Evolutionary conservation across 92 coral and sea anemone genomes (phyloP).

Genomic region (Paragorgia papillata): DNA sequence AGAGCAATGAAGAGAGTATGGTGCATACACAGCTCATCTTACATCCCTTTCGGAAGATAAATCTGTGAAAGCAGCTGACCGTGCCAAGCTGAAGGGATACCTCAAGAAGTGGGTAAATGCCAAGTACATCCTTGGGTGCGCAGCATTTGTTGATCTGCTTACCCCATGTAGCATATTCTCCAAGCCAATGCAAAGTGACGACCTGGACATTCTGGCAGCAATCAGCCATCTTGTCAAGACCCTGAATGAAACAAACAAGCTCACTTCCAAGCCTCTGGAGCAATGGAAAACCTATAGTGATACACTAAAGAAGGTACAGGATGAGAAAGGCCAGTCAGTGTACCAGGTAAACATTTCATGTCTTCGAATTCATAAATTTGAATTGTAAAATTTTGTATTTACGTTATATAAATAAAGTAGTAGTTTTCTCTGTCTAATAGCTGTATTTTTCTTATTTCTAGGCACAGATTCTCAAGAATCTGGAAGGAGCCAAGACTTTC

Average conservation of each 20-base stretch:
- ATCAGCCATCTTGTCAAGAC: constrained; percentile 26
- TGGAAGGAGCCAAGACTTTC: constrained; percentile 41
- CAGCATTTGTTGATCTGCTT: constrained; percentile 51
- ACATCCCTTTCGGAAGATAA: constrained; percentile 62
- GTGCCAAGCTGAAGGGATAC: constrained; percentile 68
- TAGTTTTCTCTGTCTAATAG: neutral
- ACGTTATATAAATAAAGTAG: too few species aligned
- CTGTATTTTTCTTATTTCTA: constrained; percentile 25
- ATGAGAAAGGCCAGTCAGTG: constrained; percentile 51
- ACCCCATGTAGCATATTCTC: constrained; percentile 30
- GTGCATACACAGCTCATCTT: constrained; percentile 66
- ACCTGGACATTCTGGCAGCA: constrained; percentile 28
- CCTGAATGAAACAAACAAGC: constrained; percentile 37
- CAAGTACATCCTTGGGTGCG: constrained; percentile 38
- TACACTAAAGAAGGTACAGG: constrained; percentile 57
- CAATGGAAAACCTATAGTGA: constrained; percentile 34
- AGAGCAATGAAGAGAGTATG: constrained; percentile 65
- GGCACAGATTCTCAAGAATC: constrained; percentile 32
- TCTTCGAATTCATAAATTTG: constrained; percentile 26
- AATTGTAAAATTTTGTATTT: neutral
- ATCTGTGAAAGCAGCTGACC: constrained; percentile 67
- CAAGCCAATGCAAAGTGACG: constrained; percentile 22
- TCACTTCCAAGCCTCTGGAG: constrained; percentile 40
- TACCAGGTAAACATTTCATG: constrained; percentile 55
- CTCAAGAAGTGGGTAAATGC: constrained; percentile 57